Base-by-base conservation (phyloP, 2,888 invertebrate genomes). In the Palloptera scutellata region DNA sequence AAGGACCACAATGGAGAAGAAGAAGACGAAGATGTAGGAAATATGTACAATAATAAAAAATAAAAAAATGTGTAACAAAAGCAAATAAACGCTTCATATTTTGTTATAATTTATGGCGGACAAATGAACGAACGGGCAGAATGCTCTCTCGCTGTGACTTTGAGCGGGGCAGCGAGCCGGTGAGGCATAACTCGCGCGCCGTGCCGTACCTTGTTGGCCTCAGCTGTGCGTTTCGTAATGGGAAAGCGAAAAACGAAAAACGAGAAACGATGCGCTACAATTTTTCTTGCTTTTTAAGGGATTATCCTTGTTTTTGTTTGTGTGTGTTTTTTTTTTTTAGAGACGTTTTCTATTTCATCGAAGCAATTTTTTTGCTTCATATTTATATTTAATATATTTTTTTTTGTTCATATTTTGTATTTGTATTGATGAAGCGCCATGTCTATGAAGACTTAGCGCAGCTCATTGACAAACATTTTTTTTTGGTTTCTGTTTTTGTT, bases 21-120 rank as follows among this genome's bases (percentile, higher is more conserved):
- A 41, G 5, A n/a, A n/a, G n/a, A n/a, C n/a, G n/a, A n/a, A n/a
- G n/a, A n/a, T n/a, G 30, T 4, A 30, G 30, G 30, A 30, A 30
- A 30, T 30, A 30, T 4, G 6, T 30, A 30, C 30, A 30, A 30
- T 6, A 30, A 30, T 4, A 30, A 4, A 30, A 6, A 30, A 30
- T n/a, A 30, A 30, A 30, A 30, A 30, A 30, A 30, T 4, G 30
- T 30, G 53, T 53, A 15, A 51, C 30, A 65, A 65, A 65, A 48
- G 60, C 54, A 66, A 65, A 65, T 65, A 65, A 66, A 61, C 61
- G 66, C 66, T 66, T 66, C 66, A 66, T 66, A 66, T 66, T 66
- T 30, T 66, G 66, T 61, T 17, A 61, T 66, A 61, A 66, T 66
- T 66, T 66, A 66, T 61, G 60, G 53, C 42, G 48, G 66, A 3